These are phyloP conservation scores for Phalanger gymnotis DNA, from an alignment of 2,797 vertebrate genomes.

Conservation along the genomic window DNA sequence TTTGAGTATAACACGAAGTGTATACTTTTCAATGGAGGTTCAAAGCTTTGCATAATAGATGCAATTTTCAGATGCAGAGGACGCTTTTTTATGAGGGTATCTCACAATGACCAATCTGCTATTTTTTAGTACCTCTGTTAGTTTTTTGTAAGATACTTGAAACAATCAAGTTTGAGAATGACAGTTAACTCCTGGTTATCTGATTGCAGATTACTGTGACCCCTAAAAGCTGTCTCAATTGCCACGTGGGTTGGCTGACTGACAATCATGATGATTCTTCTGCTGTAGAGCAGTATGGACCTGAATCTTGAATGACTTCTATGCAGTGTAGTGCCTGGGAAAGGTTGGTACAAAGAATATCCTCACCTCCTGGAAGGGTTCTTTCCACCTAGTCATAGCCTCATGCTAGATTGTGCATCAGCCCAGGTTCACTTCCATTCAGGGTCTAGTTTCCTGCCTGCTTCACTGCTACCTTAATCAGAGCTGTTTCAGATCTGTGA, in stretches of 20 bases:
- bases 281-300: background rate
- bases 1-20: too few species aligned
- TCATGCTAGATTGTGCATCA: background rate
- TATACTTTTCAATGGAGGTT: too few species aligned
- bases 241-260: too few species aligned
- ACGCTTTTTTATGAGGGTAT: background rate
- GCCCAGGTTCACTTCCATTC: background rate
- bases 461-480: background rate
- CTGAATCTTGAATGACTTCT: background rate
- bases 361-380: too few species aligned
- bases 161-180: background rate
- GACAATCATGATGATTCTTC: too few species aligned
- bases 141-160: conserved; percentile 6
- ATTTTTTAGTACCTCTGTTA: background rate
- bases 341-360: too few species aligned
- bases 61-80: too few species aligned
- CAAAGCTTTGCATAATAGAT: too few species aligned
- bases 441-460: background rate
- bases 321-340: background rate
- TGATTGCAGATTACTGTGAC: too few species aligned
- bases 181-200: background rate
- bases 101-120: background rate
- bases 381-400: background rate
- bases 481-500: background rate
- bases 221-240: background rate